Evolutionary conservation across 2,888 invertebrate species (phyloP).

Genomic region (Carabus problematicus): DNA sequence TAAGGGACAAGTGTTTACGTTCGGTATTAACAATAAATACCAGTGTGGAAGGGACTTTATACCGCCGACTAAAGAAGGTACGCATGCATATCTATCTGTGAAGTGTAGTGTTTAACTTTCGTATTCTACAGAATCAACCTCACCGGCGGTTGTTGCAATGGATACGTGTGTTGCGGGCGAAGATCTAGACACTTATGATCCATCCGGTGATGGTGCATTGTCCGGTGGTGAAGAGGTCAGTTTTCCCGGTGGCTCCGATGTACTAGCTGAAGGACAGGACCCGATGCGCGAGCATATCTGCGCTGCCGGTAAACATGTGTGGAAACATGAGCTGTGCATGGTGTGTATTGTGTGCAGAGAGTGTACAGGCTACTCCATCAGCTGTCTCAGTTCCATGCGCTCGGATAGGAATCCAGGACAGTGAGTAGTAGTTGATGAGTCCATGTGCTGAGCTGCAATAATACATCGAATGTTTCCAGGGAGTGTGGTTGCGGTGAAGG

Average conservation of each 20-base stretch:
- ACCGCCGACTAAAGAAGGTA: constrained; percentile 67
- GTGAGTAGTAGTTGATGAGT: constrained; percentile 72
- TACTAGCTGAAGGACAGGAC: constrained; percentile 49
- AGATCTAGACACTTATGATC: constrained; percentile 63
- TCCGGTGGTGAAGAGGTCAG: constrained; percentile 61
- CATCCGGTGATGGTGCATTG: constrained; percentile 60
- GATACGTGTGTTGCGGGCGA: constrained; percentile 62
- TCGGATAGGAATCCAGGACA: constrained; percentile 85
- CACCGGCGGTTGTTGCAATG: constrained; percentile 61
- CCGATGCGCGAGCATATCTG: constrained; percentile 61
- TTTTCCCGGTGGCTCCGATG: constrained; percentile 54
- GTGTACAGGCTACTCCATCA: constrained; percentile 91
- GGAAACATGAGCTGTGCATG: constrained; percentile 84
- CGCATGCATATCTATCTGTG: no score
- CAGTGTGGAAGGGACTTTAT: constrained; percentile 92
- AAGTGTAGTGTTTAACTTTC: no score
- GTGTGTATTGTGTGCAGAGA: constrained; percentile 90
- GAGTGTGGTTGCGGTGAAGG: constrained; percentile 96
- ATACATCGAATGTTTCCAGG: constrained; percentile 59
- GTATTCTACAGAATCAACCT: constrained; percentile 22
- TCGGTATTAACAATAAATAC: constrained; percentile 97
- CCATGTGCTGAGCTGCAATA: background rate
- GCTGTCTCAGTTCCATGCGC: constrained; percentile 78
- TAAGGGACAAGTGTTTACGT: constrained; percentile 91
- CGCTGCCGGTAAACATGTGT: constrained; percentile 75